Conservation (phyloP, 2,113 vertebrate genomes). For the Nothocercus nigrocapillus region DNA sequence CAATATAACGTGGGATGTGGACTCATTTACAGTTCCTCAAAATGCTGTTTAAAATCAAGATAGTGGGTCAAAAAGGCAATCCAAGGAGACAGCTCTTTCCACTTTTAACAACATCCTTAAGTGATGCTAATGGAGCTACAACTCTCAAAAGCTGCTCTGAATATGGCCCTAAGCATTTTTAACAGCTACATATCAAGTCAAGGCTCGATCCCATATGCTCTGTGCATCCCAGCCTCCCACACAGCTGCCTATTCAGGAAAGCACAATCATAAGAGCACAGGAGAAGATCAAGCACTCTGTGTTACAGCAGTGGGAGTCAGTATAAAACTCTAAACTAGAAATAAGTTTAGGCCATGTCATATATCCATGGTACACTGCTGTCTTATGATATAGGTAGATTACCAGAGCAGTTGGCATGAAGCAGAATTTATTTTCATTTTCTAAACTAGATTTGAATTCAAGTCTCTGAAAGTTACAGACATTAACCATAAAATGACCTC, state of each 20-base stretch:
- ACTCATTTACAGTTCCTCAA: slow-evolving; percentile 18
- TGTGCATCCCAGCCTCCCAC: background rate
- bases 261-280: background rate
- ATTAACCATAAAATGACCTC: background rate
- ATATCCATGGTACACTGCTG: background rate
- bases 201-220: background rate
- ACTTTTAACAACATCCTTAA: background rate
- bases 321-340: background rate
- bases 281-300: background rate
- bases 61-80: background rate
- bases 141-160: background rate
- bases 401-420: background rate
- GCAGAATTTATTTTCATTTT: background rate
- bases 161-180: slow-evolving; percentile 21
- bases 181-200: background rate
- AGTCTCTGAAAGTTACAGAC: background rate
- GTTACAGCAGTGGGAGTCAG: background rate
- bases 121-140: background rate
- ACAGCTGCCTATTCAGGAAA: background rate
- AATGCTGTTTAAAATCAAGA: slow-evolving; percentile 15
- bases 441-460: background rate
- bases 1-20: slow-evolving; percentile 9
- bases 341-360: background rate
- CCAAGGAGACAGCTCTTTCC: background rate
- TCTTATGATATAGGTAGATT: background rate